These are phyloP conservation scores for Gambusia affinis DNA, from an alignment of 2,113 vertebrate species.

Conservation along the genomic window DNA sequence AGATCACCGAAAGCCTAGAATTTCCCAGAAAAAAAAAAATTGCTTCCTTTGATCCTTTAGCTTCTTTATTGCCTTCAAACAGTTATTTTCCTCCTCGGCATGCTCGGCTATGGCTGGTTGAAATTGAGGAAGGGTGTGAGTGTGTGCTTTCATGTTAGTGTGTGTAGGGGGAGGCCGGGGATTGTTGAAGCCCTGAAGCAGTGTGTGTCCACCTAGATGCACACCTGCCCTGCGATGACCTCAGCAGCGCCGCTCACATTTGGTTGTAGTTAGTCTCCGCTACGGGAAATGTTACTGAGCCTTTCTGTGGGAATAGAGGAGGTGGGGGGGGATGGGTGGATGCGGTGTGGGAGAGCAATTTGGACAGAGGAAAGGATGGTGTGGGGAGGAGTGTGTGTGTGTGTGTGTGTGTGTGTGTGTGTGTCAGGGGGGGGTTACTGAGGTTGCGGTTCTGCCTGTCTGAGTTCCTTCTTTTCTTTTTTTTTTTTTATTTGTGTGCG, in stretches of 20 bases:
- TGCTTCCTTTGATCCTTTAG: conserved; percentile 51
- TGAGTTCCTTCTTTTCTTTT: conserved; percentile 2
- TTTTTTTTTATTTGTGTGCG: conserved; percentile 45
- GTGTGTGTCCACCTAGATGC: conserved; percentile 60
- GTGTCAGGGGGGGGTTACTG: conserved; percentile 19
- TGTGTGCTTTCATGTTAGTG: not conserved
- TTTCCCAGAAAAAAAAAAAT: conserved; percentile 33
- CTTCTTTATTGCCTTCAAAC: conserved; percentile 56
- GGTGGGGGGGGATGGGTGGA: conserved; percentile 21
- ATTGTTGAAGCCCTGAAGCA: conserved; percentile 40
- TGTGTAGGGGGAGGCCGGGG: not conserved
- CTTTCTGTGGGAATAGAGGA: conserved; percentile 50
- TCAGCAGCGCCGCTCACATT: conserved; percentile 64
- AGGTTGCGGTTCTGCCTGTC: conserved; percentile 49
- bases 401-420: too few relatives aligned
- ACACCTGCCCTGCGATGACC: conserved; percentile 76
- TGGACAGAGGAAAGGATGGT: not conserved
- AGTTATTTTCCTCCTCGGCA: conserved; percentile 58
- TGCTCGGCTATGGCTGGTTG: conserved; percentile 70
- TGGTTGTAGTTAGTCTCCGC: conserved; percentile 71
- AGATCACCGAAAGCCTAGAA: conserved; percentile 23
- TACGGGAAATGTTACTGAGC: conserved; percentile 50
- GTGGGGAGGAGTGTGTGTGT: not conserved
- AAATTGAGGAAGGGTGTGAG: conserved; percentile 33
- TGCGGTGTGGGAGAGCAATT: not conserved